A percentile compares a stretch with the other conserved stretches of the same genome.
Evolutionary conservation across 2,888 invertebrate species (phyloP).

Genomic region (Slavum lentiscoides): DNA sequence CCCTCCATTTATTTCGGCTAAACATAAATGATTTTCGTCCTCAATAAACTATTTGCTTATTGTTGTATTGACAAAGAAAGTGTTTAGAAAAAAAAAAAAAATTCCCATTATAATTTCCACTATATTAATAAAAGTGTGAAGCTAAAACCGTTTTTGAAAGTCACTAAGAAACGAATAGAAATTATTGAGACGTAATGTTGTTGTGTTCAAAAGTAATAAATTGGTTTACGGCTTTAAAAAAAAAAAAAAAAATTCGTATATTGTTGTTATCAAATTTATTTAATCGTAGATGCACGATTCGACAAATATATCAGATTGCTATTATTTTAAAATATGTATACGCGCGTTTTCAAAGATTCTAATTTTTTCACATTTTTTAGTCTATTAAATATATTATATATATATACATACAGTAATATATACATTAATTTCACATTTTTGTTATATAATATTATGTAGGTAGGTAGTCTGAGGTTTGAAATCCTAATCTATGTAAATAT

Average conservation of each 20-base stretch:
- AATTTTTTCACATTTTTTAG: not conserved
- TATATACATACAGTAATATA: not conserved
- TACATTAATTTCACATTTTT: conserved; percentile 16
- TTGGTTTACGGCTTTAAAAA: not conserved
- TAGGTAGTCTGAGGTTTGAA: not conserved
- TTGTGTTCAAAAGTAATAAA: not conserved
- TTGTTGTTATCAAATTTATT: conserved; percentile 2
- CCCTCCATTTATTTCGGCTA: not conserved
- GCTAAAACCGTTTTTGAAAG: not conserved
- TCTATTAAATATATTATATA: conserved; percentile 1
- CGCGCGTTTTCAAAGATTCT: not conserved
- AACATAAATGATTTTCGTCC: not conserved
- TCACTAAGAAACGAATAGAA: not conserved
- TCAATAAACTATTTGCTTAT: not conserved
- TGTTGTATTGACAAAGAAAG: not conserved
- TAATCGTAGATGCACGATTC: not conserved
- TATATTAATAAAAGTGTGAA: not conserved
- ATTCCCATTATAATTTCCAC: no score
- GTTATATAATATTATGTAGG: not conserved
- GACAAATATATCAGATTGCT: not conserved
- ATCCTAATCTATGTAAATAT: not conserved
- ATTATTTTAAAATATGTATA: not conserved
- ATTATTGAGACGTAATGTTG: not conserved
- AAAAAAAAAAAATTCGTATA: not conserved
- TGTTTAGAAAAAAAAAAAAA: not conserved